Base-by-base conservation (phyloP, 2,113 vertebrate genomes). In the Pygoscelis adeliae region DNA sequence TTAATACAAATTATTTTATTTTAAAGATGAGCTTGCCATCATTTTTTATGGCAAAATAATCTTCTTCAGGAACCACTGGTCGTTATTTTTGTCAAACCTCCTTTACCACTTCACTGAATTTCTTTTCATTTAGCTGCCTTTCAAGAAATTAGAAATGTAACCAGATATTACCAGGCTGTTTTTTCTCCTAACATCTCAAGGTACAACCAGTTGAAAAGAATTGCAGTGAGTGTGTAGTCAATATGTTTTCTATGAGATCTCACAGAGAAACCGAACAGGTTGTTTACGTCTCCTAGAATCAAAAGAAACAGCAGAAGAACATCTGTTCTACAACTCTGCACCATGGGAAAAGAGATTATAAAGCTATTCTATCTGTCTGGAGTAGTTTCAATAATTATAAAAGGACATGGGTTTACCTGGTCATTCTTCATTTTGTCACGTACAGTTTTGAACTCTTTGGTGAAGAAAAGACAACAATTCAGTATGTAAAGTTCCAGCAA, bases 221-320 rank as follows among this genome's bases (percentile, higher is more conserved):
- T 4, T 52, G n/a, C 17, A 71, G 10, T 18, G 19, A 56, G 4
- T 5, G 3, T 0, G 0, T 29, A 61, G 49, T 8, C 82, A 30
- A 21, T 22, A 17, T 5, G 29, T 50, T 89, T 89, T 34, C 38
- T 59, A 17, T 17, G 13, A 71, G 29, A 63, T 80, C 30, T 58
- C 53, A 76, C 0, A 22, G 11, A 82, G 18, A 91, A 90, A 76
- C 2, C 5, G 53, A 63, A 47, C 11, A 29, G 2, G 25, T n/a
- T 72, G 14, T 65, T 79, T 53, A 82, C 13, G 17, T 42, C 21
- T 91, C 36, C 36, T 52, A 88, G 32, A 53, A 86, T 53, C 34
- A 86, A 90, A 88, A 55, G 19, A 83, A 93, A 79, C 16, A 78
- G 15, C 34, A 71, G 22, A 29, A 89, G 21, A 93, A 72, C 40